Evolutionary conservation across 2,888 invertebrate genomes (phyloP), one percentile per base, ranked within the genome.

Genomic region (Papilio gigon): DNA sequence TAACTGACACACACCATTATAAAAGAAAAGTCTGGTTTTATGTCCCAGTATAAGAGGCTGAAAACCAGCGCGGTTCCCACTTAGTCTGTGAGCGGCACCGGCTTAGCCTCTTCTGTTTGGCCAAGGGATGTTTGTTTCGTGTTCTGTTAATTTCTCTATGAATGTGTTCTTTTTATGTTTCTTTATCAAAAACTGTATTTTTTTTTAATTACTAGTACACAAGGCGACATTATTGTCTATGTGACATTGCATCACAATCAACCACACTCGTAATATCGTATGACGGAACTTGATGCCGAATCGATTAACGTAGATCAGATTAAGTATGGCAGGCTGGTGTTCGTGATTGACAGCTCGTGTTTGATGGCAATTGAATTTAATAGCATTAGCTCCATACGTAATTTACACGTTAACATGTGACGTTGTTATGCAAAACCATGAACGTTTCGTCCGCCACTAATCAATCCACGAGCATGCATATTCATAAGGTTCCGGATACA

Each of bases 391-490:
- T 6, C n/a, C 27, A 56, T 30, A 30, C 30, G 53, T 30, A 53
- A 14, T 27, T 27, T n/a, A 2, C 30, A n/a, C 9, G 53, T 53
- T 14, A 53, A 53, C 53, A 53, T 53, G 53, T 2, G 47, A 50
- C 12, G 47, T 22, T 30, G 53, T 53, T 53, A 53, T 30, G 30
- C 30, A 53, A 27, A 53, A 53, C 27, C 17, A 17, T 30, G 30
- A 53, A 30, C 27, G 17, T 53, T 53, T 27, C n/a, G 27, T 53
- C 30, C 27, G 25, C 17, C 53, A 50, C n/a, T 17, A 30, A 56
- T 56, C 9, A 30, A 30, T n/a, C 2, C 53, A n/a, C 27, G 27
- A n/a, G 30, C n/a, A 56, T 56, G 53, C 30, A 56, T 56, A 56
- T 56, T 30, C 53, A 30, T 30, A 6, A 2, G 9, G 8, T n/a